Conservation (phyloP, 2,113 vertebrate genomes). For the Oxyura jamaicensis region DNA sequence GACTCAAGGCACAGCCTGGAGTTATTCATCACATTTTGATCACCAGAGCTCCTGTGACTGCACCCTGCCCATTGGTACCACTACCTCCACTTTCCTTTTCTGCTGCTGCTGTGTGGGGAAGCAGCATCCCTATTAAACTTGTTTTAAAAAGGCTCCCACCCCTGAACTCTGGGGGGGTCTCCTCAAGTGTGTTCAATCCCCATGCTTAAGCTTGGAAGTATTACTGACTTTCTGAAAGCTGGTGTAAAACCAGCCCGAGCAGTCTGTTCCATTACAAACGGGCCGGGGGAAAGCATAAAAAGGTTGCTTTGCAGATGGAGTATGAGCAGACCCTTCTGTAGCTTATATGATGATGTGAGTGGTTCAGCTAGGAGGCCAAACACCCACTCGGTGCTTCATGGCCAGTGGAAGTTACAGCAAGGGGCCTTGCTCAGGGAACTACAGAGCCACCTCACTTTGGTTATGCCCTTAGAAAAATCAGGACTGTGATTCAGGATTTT, state of each 20-base stretch:
- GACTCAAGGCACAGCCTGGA: background rate
- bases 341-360: background rate
- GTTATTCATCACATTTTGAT: background rate
- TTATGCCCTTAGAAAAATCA: background rate
- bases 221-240: background rate
- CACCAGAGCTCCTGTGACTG: background rate
- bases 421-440: background rate
- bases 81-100: background rate
- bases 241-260: background rate
- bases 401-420: background rate
- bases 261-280: background rate
- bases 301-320: background rate
- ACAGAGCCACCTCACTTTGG: background rate
- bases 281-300: background rate
- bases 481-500: background rate
- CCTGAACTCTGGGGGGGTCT: background rate
- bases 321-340: background rate
- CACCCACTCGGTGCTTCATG: background rate
- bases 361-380: background rate
- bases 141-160: background rate
- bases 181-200: background rate
- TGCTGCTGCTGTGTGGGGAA: background rate
- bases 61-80: background rate
- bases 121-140: background rate
- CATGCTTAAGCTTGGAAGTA: background rate